A percentile compares a stretch with the other conserved stretches of the same genome.
Evolutionary conservation across 1,140 invertebrate species (phyloP).

Genomic region (Drosophila arizonae): DNA sequence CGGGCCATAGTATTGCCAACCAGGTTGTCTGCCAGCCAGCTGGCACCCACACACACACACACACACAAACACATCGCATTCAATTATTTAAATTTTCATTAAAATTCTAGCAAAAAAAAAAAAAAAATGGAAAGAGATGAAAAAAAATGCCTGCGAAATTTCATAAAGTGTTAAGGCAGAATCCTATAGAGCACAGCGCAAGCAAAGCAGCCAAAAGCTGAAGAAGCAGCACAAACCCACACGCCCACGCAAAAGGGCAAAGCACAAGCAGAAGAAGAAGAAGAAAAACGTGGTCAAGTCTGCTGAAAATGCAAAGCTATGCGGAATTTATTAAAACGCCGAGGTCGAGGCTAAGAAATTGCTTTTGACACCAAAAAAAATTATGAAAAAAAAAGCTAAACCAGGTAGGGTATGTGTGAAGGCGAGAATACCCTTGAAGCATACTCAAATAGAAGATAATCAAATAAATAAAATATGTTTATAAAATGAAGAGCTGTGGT

Average conservation of each 20-base stretch:
- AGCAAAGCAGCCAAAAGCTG: slow-evolving; percentile 10
- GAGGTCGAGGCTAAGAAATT: slow-evolving; percentile 69
- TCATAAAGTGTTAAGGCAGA: slow-evolving; percentile 77
- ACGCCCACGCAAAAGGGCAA: not conserved
- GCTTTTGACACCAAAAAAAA: slow-evolving; percentile 64
- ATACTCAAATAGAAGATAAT: not conserved
- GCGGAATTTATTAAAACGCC: slow-evolving; percentile 78
- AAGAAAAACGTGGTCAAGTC: slow-evolving; percentile 51
- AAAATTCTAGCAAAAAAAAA: slow-evolving; percentile 61
- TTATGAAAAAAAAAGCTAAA: slow-evolving; percentile 18
- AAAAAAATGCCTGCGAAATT: slow-evolving; percentile 39
- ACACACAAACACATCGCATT: slow-evolving; percentile 53
- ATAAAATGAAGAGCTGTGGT: too few species aligned
- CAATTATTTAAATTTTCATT: slow-evolving; percentile 82
- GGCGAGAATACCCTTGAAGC: slow-evolving; percentile 16
- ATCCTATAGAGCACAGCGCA: slow-evolving; percentile 46
- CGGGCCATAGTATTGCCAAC: not conserved
- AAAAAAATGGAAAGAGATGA: slow-evolving; percentile 22
- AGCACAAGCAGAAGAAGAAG: not conserved
- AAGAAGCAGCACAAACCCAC: slow-evolving; percentile 2
- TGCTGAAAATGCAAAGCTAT: slow-evolving; percentile 77
- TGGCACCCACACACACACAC: slow-evolving; percentile 24
- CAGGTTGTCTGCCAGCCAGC: slow-evolving; percentile 5
- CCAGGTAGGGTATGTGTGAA: not conserved
- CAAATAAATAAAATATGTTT: too few species aligned